phyloP scores from a whole-genome alignment of 2,888 invertebrate genomes.

The Sinodicranocentrus sp. region DNA sequence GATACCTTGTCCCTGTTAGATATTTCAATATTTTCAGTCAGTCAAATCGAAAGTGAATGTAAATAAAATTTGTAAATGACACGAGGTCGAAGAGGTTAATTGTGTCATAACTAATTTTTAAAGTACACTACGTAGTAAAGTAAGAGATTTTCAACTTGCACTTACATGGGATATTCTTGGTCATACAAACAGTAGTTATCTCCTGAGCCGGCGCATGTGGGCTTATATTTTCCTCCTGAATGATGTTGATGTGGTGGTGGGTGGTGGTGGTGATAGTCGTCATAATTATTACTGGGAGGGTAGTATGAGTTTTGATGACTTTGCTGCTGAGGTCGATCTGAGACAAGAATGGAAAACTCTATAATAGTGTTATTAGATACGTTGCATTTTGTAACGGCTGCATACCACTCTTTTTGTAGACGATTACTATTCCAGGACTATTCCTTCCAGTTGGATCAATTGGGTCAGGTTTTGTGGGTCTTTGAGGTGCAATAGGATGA shows the following conservation, averaged over 20 bases:
- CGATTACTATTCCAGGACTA: constrained; percentile 76
- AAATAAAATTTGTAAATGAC: neutral
- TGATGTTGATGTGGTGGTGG: constrained; percentile 65
- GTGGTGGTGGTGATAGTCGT: constrained; percentile 68
- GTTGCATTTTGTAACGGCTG: too few relatives aligned
- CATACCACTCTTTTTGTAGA: constrained; percentile 74
- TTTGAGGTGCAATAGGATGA: constrained; percentile 70
- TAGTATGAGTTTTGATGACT: constrained; percentile 66
- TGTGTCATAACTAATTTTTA: neutral
- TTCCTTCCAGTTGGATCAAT: constrained; percentile 76
- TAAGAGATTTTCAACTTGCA: too few relatives aligned
- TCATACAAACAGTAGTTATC: constrained; percentile 76
- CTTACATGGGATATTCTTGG: constrained; percentile 77
- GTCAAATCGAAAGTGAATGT: too few relatives aligned
- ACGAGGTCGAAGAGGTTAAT: neutral
- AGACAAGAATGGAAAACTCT: neutral
- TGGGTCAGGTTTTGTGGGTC: constrained; percentile 73
- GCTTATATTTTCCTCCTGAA: constrained; percentile 62
- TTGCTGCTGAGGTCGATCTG: constrained; percentile 60
- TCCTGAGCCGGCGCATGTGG: constrained; percentile 74
- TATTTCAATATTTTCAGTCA: neutral
- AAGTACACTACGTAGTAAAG: neutral
- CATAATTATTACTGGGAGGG: constrained; percentile 68
- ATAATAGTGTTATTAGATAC: too few relatives aligned
- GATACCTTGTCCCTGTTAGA: constrained; percentile 77